A percentile compares a stretch with the other conserved stretches of the same genome.
phyloP scores from a whole-genome alignment of 2,888 invertebrate genomes.

The Epinotia ramella region DNA sequence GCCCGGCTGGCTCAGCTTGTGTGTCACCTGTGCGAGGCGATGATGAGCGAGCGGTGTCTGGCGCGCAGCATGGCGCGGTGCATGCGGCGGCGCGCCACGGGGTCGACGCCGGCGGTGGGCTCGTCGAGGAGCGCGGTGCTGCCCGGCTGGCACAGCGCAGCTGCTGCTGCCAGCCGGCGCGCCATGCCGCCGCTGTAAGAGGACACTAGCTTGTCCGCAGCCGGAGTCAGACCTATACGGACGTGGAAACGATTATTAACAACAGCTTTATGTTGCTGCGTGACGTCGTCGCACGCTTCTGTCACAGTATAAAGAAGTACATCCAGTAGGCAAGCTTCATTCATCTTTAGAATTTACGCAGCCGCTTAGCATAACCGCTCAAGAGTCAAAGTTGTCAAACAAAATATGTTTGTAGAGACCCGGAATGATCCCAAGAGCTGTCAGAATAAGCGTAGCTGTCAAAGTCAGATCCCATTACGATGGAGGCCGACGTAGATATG shows the following conservation, averaged over 20 bases:
- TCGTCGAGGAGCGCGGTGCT: slow-evolving; percentile 89
- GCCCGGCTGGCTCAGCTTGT: slow-evolving; percentile 63
- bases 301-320: no score
- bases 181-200: slow-evolving; percentile 90
- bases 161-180: slow-evolving; percentile 77
- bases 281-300: no score
- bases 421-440: no score
- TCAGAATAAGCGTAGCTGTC: no score
- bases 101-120: slow-evolving; percentile 90
- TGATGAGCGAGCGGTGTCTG: slow-evolving; percentile 84
- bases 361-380: no score
- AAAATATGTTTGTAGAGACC: no score
- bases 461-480: no score
- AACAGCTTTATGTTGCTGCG: not conserved
- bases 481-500: no score
- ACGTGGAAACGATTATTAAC: not conserved
- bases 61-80: slow-evolving; percentile 86
- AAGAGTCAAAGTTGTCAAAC: no score
- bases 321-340: no score
- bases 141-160: slow-evolving; percentile 65
- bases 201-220: slow-evolving; percentile 50
- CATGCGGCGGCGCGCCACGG: slow-evolving; percentile 86
- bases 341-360: no score
- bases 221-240: slow-evolving; percentile 50
- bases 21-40: slow-evolving; percentile 87